Percentiles rank a stretch among this genome's conserved stretches.
These are phyloP conservation scores for Melipona bicolor DNA, from an alignment of 2,888 invertebrate species.

Conservation along the genomic window DNA sequence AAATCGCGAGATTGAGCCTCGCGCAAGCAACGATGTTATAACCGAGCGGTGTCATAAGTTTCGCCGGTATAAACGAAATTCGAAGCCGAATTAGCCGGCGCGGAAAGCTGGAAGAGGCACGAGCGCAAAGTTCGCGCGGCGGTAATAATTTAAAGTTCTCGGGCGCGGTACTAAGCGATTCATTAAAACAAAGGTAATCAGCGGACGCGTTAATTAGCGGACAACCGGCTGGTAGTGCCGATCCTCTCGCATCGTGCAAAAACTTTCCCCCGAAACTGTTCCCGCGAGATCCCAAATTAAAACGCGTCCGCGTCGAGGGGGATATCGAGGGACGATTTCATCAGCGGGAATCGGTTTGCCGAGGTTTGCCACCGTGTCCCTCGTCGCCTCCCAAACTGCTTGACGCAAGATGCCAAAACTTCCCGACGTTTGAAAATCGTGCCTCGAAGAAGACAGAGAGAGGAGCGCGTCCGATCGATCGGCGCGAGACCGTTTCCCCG, in stretches of 20 bases:
- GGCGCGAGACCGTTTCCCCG: not conserved
- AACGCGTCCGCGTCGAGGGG: not conserved
- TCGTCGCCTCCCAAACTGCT: not conserved
- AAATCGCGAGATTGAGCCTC: not conserved
- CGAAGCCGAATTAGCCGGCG: conserved; percentile 12
- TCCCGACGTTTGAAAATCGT: not conserved
- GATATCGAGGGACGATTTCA: not conserved
- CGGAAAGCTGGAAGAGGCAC: not conserved
- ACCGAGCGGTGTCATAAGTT: conserved; percentile 3
- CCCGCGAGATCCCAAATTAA: not conserved
- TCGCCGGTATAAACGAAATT: conserved; percentile 28
- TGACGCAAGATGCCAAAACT: not conserved
- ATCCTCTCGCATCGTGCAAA: not conserved
- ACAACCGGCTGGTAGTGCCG: not conserved
- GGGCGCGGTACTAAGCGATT: conserved; percentile 30
- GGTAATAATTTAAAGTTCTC: conserved; percentile 32
- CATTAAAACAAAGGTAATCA: conserved; percentile 42
- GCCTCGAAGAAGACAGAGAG: not conserved
- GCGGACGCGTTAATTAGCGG: conserved; percentile 28
- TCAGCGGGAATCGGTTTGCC: not conserved
- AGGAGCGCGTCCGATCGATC: conserved; percentile 8
- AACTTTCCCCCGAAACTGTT: not conserved
- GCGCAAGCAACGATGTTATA: not conserved
- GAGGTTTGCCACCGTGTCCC: too few species aligned
- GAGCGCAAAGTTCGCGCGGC: conserved; percentile 6